A percentile compares a stretch with the other conserved stretches of the same genome.
phyloP scores from a whole-genome alignment of 1,140 invertebrate species.

The Cardiocondyla obscurior region DNA sequence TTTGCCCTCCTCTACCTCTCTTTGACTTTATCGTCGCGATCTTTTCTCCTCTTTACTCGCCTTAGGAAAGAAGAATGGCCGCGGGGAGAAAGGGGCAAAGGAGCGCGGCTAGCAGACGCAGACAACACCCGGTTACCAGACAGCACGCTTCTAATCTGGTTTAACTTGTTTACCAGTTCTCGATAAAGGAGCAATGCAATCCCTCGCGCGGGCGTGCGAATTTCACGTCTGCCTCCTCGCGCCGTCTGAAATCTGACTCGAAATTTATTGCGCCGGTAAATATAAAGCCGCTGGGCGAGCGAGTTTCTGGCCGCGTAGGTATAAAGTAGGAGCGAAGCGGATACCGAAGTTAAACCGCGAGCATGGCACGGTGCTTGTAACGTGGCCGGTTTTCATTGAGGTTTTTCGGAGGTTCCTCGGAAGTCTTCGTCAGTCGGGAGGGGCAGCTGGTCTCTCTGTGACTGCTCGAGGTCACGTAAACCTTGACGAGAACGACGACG shows the following conservation, averaged over 20 bases:
- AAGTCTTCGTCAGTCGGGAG: slow-evolving; percentile 1
- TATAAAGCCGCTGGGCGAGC: slow-evolving; percentile 53
- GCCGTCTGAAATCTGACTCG: slow-evolving; percentile 65
- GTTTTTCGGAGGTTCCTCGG: slow-evolving; percentile 43
- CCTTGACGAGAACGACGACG: slow-evolving; percentile 15
- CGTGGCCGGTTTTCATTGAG: neutral
- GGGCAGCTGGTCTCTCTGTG: slow-evolving; percentile 48
- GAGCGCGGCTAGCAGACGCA: neutral
- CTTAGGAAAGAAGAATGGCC: slow-evolving; percentile 42
- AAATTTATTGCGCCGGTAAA: slow-evolving; percentile 77
- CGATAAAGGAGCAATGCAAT: slow-evolving; percentile 77
- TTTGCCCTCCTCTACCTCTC: slow-evolving; percentile 39
- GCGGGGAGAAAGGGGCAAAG: neutral
- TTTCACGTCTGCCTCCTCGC: slow-evolving; percentile 49
- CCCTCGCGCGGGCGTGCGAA: slow-evolving; percentile 35
- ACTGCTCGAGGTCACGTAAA: slow-evolving; percentile 12
- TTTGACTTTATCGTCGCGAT: slow-evolving; percentile 32
- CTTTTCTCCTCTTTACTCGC: neutral
- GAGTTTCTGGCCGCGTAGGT: neutral
- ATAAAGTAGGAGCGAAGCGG: neutral
- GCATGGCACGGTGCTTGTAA: slow-evolving; percentile 49
- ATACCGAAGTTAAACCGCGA: slow-evolving; percentile 26
- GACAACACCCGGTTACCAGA: slow-evolving; percentile 57
- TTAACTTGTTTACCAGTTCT: slow-evolving; percentile 79
- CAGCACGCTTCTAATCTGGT: slow-evolving; percentile 77